A percentile compares a stretch with the other conserved stretches of the same genome.
phyloP scores from a whole-genome alignment of 2,888 invertebrate genomes.

The Euphydryas editha region DNA sequence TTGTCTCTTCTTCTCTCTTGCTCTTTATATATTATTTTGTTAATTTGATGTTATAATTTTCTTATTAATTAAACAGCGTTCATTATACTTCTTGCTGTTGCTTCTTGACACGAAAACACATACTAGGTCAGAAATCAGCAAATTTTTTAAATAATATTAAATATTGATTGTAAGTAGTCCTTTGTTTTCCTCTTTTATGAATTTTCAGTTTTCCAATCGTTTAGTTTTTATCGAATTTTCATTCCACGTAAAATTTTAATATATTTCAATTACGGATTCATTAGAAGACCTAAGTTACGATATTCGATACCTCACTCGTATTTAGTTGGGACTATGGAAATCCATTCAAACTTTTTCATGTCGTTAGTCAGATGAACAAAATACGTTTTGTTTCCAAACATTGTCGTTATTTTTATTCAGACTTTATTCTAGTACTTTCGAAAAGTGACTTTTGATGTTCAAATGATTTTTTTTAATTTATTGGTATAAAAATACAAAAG shows the following conservation, averaged over 20 bases:
- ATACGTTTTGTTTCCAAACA: constrained; percentile 28
- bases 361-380: constrained; percentile 63
- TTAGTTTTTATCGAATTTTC: neutral
- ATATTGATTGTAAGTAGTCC: neutral
- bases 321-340: constrained; percentile 69
- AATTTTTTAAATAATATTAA: no score
- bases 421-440: neutral
- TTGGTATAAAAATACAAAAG: no score
- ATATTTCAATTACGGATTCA: constrained; percentile 43
- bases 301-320: constrained; percentile 63
- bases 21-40: no score
- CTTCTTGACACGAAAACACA: no score
- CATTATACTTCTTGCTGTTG: no score
- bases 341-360: constrained; percentile 73
- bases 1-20: no score
- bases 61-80: no score
- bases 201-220: neutral
- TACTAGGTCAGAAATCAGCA: no score
- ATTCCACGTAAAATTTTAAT: neutral
- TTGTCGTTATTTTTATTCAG: constrained; percentile 20
- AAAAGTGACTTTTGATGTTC: neutral
- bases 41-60: no score
- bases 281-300: constrained; percentile 55
- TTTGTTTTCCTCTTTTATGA: neutral
- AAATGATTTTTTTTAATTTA: no score